Conservation (phyloP, 2,888 invertebrate species). For the Xestoiulus laeticollis region DNA sequence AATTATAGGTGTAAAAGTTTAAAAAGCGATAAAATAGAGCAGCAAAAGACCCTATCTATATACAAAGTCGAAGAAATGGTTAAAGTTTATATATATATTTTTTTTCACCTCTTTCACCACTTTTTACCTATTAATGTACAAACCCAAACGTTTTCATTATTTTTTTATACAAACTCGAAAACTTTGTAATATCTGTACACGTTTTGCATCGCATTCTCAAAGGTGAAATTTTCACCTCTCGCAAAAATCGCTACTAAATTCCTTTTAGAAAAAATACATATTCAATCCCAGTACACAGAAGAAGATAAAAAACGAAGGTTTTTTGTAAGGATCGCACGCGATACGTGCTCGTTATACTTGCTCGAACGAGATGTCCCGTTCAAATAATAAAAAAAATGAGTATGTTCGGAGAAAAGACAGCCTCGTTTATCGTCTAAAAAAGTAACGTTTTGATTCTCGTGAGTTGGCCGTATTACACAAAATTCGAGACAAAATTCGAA, state of each 20-base stretch:
- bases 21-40: conserved; percentile 35
- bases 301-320: background rate
- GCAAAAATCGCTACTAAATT: background rate
- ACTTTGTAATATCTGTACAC: conserved; percentile 22
- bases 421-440: background rate
- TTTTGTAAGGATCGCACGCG: background rate
- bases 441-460: conserved; percentile 4
- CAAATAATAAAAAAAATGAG: conserved; percentile 33
- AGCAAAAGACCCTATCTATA: conserved; percentile 39
- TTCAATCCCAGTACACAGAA: conserved; percentile 22
- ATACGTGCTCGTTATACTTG: conserved; percentile 27
- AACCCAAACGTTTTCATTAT: conserved; percentile 1
- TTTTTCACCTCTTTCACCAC: conserved; percentile 13
- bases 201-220: conserved; percentile 7
- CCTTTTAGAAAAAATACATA: conserved; percentile 25
- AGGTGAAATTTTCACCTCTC: background rate
- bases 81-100: no score
- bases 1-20: conserved; percentile 40
- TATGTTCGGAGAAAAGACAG: conserved; percentile 7
- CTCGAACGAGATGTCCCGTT: background rate
- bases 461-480: background rate
- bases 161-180: conserved; percentile 23
- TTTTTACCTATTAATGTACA: conserved; percentile 17
- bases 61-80: conserved; percentile 35
- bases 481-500: background rate